Evolutionary conservation across 2,888 invertebrate species (phyloP).

Genomic region (Drosophila pseudotakahashii): DNA sequence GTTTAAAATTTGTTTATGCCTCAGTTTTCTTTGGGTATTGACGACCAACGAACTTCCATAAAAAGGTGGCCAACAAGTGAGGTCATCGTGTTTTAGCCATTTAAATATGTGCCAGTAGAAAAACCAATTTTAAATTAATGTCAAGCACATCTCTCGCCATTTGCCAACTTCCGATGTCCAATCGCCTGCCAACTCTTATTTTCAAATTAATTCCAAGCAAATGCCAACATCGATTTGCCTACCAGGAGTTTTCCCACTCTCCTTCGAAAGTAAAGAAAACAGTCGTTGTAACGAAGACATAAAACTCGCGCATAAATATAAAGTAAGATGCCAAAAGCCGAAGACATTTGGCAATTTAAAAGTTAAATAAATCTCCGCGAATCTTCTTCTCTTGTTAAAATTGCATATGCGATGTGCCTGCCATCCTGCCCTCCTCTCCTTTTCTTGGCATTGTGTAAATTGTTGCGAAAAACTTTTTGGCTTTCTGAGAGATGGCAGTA

Average conservation of each 20-base stretch:
- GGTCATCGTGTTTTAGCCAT: constrained; percentile 2
- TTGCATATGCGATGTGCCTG: constrained; percentile 40
- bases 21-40: too few species aligned
- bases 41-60: not conserved
- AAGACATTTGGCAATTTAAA: constrained; percentile 68
- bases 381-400: constrained; percentile 26
- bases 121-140: constrained; percentile 3
- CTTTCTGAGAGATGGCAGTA: constrained; percentile 54
- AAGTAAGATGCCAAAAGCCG: constrained; percentile 46
- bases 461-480: constrained; percentile 48
- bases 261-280: constrained; percentile 17
- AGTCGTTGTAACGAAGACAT: constrained; percentile 29
- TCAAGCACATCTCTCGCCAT: constrained; percentile 5
- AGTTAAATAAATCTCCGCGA: constrained; percentile 64
- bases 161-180: constrained; percentile 25
- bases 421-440: constrained; percentile 3
- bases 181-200: constrained; percentile 54
- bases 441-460: constrained; percentile 56
- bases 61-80: not conserved
- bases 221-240: constrained; percentile 64
- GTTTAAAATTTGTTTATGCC: constrained; percentile 2
- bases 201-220: constrained; percentile 64
- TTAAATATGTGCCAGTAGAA: not conserved
- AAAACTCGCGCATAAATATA: constrained; percentile 59
- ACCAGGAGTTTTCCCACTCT: not conserved